A percentile compares a stretch with the other conserved stretches of the same genome.
Conservation (phyloP, 2,888 invertebrate species). For the Drosophila hamatofila region DNA sequence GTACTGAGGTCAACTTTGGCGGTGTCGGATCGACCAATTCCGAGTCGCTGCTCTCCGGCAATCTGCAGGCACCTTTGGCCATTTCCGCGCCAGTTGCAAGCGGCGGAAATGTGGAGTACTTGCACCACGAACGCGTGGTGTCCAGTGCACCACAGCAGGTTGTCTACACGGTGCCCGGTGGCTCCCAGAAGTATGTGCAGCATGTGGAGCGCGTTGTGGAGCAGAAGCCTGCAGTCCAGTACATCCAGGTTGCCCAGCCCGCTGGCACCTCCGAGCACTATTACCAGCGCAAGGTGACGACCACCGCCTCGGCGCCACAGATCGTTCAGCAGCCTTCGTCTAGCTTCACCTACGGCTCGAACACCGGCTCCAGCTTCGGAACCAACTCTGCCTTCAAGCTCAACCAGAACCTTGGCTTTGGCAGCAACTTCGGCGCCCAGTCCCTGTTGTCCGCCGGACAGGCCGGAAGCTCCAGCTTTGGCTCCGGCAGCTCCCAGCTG, state of each 20-base stretch:
- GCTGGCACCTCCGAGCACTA: slow-evolving; percentile 74
- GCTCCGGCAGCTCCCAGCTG: slow-evolving; percentile 62
- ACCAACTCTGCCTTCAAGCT: slow-evolving; percentile 59
- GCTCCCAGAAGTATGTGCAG: slow-evolving; percentile 76
- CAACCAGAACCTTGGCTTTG: slow-evolving; percentile 55
- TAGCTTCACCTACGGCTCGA: slow-evolving; percentile 37
- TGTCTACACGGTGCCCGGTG: slow-evolving; percentile 62
- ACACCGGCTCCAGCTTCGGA: slow-evolving; percentile 49
- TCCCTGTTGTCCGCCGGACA: slow-evolving; percentile 8
- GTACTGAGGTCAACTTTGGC: slow-evolving; percentile 67
- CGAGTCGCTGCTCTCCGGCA: slow-evolving; percentile 47
- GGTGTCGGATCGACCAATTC: slow-evolving; percentile 60
- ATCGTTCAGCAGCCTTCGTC: slow-evolving; percentile 53
- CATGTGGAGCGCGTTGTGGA: slow-evolving; percentile 76
- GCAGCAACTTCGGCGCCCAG: slow-evolving; percentile 49
- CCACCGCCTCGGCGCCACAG: slow-evolving; percentile 65
- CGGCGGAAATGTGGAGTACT: slow-evolving; percentile 60
- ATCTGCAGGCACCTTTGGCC: slow-evolving; percentile 43
- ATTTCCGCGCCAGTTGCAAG: slow-evolving; percentile 39
- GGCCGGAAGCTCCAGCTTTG: slow-evolving; percentile 19
- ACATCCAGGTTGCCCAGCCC: slow-evolving; percentile 59
- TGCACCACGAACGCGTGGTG: slow-evolving; percentile 64
- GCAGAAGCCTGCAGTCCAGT: slow-evolving; percentile 60
- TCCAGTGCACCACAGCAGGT: slow-evolving; percentile 62
- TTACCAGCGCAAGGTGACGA: slow-evolving; percentile 75